Percentiles rank a stretch among this genome's conserved stretches.
Evolutionary conservation across 1,140 invertebrate species (phyloP).

Genomic region (Ganaspis sp.): DNA sequence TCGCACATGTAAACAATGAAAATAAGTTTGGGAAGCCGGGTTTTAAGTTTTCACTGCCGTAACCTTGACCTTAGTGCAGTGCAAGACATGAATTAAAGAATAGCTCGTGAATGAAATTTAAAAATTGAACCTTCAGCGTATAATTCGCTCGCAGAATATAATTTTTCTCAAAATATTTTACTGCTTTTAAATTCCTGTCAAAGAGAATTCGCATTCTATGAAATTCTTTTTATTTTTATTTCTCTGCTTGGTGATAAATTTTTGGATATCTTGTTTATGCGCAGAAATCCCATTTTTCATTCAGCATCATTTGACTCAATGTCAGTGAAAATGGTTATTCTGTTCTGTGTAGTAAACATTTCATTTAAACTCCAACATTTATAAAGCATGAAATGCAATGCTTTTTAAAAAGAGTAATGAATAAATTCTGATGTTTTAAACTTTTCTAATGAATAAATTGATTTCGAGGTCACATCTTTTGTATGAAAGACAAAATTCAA

Average conservation of each 20-base stretch:
- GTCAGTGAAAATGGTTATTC: no score
- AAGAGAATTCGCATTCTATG: not conserved
- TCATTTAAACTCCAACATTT: no score
- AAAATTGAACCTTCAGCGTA: constrained; percentile 7
- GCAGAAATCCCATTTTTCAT: not conserved
- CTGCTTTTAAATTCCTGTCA: not conserved
- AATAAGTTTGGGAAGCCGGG: not conserved
- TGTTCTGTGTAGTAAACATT: no score
- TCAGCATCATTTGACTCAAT: not conserved
- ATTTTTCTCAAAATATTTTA: not conserved
- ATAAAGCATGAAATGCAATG: no score
- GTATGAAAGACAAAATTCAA: no score
- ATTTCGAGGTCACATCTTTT: no score
- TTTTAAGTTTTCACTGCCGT: not conserved
- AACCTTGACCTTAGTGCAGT: constrained; percentile 2
- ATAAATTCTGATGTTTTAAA: no score
- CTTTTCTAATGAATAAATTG: no score
- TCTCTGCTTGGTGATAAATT: not conserved
- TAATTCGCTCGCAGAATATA: not conserved
- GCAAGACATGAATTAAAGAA: constrained; percentile 14
- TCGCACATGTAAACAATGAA: not conserved
- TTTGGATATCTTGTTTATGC: not conserved
- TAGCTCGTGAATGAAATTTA: constrained; percentile 27
- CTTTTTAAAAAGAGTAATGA: no score
- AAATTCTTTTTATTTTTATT: not conserved